Conservation (phyloP, 2,888 invertebrate genomes). For the Pharmacophagus antenor region DNA sequence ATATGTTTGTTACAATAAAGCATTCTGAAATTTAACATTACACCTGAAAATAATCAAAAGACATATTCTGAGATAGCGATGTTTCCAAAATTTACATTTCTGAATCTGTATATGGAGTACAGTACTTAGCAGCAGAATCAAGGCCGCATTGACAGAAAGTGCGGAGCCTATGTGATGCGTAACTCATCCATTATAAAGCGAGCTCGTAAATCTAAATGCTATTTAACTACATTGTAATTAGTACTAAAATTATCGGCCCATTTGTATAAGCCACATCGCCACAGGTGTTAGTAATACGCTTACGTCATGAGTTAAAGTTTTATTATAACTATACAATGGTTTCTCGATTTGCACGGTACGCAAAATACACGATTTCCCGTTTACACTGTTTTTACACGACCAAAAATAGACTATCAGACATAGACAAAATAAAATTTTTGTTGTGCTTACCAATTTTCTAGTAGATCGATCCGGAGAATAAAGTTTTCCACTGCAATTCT, state of each 20-base stretch:
- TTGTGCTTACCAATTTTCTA: no score
- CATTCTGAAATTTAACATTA: no score
- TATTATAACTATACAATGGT: no score
- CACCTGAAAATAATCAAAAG: no score
- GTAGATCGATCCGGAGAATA: no score
- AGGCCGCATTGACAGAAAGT: conserved; percentile 35
- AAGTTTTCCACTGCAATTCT: no score
- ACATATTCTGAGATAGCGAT: no score
- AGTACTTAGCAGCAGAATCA: conserved; percentile 24
- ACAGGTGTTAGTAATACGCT: conserved; percentile 9
- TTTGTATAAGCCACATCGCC: conserved; percentile 4
- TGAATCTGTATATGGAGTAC: not conserved
- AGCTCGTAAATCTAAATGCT: conserved; percentile 27
- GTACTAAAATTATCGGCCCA: conserved; percentile 46
- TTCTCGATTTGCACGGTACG: no score
- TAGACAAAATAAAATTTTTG: no score
- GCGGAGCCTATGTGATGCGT: conserved; percentile 34
- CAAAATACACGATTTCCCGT: no score
- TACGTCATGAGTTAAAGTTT: conserved; percentile 1
- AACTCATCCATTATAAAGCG: conserved; percentile 26
- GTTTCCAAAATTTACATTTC: not conserved
- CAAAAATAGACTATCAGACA: no score
- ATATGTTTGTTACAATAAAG: not conserved
- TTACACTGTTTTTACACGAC: no score
- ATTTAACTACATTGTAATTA: conserved; percentile 53